A percentile compares a stretch with the other conserved stretches of the same genome.
Evolutionary conservation across 2,888 invertebrate genomes (phyloP).

Genomic region (Beris morrisii): DNA sequence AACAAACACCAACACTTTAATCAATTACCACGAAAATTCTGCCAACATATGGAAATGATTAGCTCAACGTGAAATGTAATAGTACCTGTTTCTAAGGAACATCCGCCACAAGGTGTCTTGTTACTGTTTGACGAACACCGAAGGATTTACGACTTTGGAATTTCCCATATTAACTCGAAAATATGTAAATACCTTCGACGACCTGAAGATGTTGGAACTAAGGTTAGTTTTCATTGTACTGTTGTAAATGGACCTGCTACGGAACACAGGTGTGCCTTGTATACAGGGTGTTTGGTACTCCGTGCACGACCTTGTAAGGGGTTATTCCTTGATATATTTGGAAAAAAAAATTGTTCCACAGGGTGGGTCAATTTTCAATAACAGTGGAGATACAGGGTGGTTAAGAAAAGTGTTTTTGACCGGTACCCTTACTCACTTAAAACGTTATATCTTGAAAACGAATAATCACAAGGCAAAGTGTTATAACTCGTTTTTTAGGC

Average conservation of each 20-base stretch:
- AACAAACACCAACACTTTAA: slow-evolving; percentile 20
- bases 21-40: slow-evolving; percentile 26
- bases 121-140: slow-evolving; percentile 18
- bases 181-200: slow-evolving; percentile 25
- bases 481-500: too few relatives aligned
- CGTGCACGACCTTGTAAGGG: too few relatives aligned
- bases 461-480: too few relatives aligned
- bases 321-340: too few relatives aligned
- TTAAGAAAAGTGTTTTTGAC: too few relatives aligned
- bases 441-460: too few relatives aligned
- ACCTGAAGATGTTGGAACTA: slow-evolving; percentile 12
- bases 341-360: too few relatives aligned
- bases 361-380: too few relatives aligned
- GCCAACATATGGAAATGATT: slow-evolving; percentile 32
- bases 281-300: too few relatives aligned
- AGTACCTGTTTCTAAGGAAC: slow-evolving; percentile 28
- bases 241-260: slow-evolving; percentile 27
- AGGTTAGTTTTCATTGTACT: slow-evolving; percentile 20
- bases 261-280: slow-evolving; percentile 25
- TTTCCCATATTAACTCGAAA: slow-evolving; percentile 29
- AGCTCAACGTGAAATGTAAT: slow-evolving; percentile 22
- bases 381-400: too few relatives aligned
- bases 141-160: slow-evolving; percentile 30
- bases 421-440: too few relatives aligned
- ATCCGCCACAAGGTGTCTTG: slow-evolving; percentile 22